A percentile compares a stretch with the other conserved stretches of the same genome.
These are phyloP conservation scores for Nycteola revayana DNA, from an alignment of 2,888 invertebrate species.

Conservation along the genomic window DNA sequence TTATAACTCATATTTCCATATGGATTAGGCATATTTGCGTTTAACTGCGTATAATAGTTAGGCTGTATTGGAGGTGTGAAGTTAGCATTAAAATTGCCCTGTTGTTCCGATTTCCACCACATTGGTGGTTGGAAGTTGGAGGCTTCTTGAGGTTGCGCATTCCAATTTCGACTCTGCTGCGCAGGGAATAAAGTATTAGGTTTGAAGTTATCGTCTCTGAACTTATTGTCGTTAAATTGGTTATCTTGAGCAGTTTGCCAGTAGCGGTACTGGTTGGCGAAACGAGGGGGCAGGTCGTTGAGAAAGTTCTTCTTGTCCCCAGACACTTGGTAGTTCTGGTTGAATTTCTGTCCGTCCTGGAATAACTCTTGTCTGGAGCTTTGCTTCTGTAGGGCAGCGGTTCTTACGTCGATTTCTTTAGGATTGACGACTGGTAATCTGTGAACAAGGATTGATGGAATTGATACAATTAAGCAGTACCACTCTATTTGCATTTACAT, in stretches of 20 bases:
- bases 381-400: constrained; percentile 73
- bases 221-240: constrained; percentile 64
- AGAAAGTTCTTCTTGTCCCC: constrained; percentile 73
- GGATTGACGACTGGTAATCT: constrained; percentile 72
- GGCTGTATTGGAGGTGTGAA: constrained; percentile 43
- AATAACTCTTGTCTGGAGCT: constrained; percentile 64
- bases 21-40: constrained; percentile 43
- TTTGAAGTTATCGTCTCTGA: constrained; percentile 59
- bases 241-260: constrained; percentile 67
- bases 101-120: constrained; percentile 67
- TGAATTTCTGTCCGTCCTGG: constrained; percentile 63
- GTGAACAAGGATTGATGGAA: too few species aligned
- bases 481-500: too few species aligned
- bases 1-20: constrained; percentile 48
- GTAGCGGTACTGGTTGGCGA: constrained; percentile 72
- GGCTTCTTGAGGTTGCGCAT: constrained; percentile 25
- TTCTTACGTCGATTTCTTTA: constrained; percentile 76
- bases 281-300: constrained; percentile 69
- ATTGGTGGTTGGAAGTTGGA: constrained; percentile 44
- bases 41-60: constrained; percentile 53
- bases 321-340: constrained; percentile 63
- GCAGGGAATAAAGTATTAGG: constrained; percentile 34
- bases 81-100: constrained; percentile 44
- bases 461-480: too few species aligned
- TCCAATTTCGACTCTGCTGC: constrained; percentile 43